Conservation (phyloP, 2,797 vertebrate species). For the Amblyopsis hoosieri region DNA sequence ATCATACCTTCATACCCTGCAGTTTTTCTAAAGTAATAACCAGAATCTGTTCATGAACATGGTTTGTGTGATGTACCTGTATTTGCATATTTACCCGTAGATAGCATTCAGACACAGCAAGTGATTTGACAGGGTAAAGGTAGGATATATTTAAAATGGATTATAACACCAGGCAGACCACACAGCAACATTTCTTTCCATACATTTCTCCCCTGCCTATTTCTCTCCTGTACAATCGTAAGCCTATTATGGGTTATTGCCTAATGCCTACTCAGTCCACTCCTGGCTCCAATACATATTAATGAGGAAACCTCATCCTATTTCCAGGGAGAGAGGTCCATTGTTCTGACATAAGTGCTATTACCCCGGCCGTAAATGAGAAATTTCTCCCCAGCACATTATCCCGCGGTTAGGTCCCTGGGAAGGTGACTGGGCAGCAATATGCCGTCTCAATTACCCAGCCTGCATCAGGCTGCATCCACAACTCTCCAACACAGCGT, state of each 20-base stretch:
- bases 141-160: no score
- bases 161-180: not conserved
- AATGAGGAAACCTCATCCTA: slow-evolving; percentile 57
- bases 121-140: no score
- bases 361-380: slow-evolving; percentile 54
- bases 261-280: slow-evolving; percentile 28
- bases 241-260: slow-evolving; percentile 26
- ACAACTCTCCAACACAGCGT: slow-evolving; percentile 57
- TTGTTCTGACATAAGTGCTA: slow-evolving; percentile 62
- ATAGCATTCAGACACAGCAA: no score
- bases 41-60: slow-evolving; percentile 27
- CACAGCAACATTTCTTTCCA: slow-evolving; percentile 1
- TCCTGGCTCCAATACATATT: slow-evolving; percentile 53
- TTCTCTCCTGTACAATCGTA: slow-evolving; percentile 28
- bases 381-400: slow-evolving; percentile 54
- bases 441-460: slow-evolving; percentile 59
- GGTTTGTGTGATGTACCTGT: not conserved
- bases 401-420: slow-evolving; percentile 53
- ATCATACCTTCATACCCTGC: slow-evolving; percentile 28
- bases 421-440: slow-evolving; percentile 56
- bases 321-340: slow-evolving; percentile 45
- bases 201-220: slow-evolving; percentile 17
- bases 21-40: slow-evolving; percentile 43
- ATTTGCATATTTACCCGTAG: no score
- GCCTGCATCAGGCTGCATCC: slow-evolving; percentile 49